Evolutionary conservation across 2,888 invertebrate genomes (phyloP), one percentile per base, ranked within the genome.

Genomic region (Eudemis profundana): DNA sequence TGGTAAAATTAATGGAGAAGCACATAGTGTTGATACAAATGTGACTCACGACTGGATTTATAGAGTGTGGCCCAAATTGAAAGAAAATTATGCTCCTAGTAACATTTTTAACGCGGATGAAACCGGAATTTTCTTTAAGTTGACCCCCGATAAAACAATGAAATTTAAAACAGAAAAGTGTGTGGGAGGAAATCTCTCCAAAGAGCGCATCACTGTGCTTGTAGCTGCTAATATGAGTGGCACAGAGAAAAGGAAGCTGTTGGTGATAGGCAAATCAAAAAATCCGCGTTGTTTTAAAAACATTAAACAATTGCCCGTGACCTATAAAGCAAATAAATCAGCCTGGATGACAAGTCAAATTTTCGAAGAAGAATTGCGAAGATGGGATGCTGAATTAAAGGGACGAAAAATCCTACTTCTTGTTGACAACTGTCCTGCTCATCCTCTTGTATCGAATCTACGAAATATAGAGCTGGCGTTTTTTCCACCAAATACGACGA

Each of bases 221-320:
- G 71, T 82, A 44, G 74, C 74, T 67, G 73, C 74, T 4, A 81
- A 81, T 69, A 77, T 76, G 72, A 70, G 65, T 70, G 82, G 79
- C 47, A 72, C 74, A 67, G 68, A 71, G 69, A 76, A 73, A 73
- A 49, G 69, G 19, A 72, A 59, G 38, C 47, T 59, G 0, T 15
- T 59, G 4, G 38, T 59, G 15, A 59, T 59, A 15, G 59, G 47
- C 10, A 59, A 49, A 27, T 59, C 57, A 10, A 46, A 60, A 60
- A 38, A 36, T 10, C 46, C 57, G 1, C 42, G 57, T 10, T 57
- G 36, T 73, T 82, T 83, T 19, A 78, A 77, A 66, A 75, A 76
- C 69, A 71, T 78, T 4, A 75, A 74, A 70, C 40, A 70, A 7
- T 71, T 79, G 68, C 78, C 78, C 66, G 75, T 74, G 3, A 72